Percentiles rank a stretch among this genome's conserved stretches.
Conservation (phyloP, 30 jellyfish, hydroid and myxozoan species). For the Aurelia sp. region DNA sequence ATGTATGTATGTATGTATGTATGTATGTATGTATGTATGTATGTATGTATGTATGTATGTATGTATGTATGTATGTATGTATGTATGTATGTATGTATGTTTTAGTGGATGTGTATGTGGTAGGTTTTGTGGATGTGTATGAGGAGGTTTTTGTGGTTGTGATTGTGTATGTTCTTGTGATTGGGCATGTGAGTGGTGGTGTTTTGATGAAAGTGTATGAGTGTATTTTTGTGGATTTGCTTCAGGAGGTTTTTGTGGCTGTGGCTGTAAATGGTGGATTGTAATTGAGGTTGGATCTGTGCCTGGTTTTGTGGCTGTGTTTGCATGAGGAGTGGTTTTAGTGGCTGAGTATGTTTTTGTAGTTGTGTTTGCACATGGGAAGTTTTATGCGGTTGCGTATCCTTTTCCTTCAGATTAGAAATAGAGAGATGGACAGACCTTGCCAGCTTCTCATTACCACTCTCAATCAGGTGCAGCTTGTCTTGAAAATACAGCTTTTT, state of each 20-base stretch:
- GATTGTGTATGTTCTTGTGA: constrained; percentile 15
- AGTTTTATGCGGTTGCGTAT: not conserved
- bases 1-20: constrained; percentile 4
- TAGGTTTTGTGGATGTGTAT: not conserved
- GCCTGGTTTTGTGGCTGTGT: constrained; percentile 6
- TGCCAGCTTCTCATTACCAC: constrained; percentile 82
- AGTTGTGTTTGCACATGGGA: constrained; percentile 9
- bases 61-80: too few species aligned
- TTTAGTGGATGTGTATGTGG: constrained; percentile 1
- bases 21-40: too few species aligned
- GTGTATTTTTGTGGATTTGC: not conserved
- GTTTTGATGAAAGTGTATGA: constrained; percentile 2
- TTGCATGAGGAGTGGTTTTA: constrained; percentile 27
- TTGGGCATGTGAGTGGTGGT: constrained; percentile 5
- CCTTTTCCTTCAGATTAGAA: not conserved
- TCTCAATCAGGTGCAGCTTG: constrained; percentile 72
- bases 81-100: not conserved
- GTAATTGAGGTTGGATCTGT: constrained; percentile 4
- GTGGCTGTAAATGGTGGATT: constrained; percentile 5
- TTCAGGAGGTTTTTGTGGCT: constrained; percentile 1
- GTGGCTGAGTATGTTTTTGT: constrained; percentile 6
- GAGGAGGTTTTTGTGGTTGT: constrained; percentile 2
- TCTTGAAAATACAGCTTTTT: constrained; percentile 52
- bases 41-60: too few species aligned
- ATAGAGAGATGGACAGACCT: constrained; percentile 32